phyloP scores from a whole-genome alignment of 2,113 vertebrate genomes.

The Loxodonta africana region DNA sequence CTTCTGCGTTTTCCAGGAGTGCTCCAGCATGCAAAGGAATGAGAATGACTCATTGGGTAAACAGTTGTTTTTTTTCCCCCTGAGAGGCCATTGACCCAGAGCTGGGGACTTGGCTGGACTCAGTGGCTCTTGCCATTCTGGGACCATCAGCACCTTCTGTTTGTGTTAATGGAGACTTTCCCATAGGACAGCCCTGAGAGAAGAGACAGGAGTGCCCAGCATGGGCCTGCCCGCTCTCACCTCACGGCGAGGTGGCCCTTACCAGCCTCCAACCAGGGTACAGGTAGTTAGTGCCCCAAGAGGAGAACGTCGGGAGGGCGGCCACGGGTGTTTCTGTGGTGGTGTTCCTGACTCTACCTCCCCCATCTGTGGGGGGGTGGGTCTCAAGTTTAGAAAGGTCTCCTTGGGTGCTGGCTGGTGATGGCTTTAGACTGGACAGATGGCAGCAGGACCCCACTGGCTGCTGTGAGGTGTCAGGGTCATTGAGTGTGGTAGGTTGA shows the following conservation, averaged over 20 bases:
- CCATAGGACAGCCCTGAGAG: not conserved
- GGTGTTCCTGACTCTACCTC: rapidly evolving
- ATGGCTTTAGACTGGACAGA: not conserved
- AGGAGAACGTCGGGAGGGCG: not conserved
- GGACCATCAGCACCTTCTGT: not conserved
- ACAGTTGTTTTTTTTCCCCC: too few species aligned
- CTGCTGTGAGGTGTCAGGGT: too few species aligned
- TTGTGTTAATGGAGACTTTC: not conserved
- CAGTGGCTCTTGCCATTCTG: not conserved
- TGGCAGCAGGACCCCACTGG: not conserved
- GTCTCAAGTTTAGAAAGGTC: not conserved
- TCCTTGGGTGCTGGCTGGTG: not conserved
- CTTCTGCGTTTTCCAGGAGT: not conserved
- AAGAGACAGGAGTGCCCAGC: too few species aligned
- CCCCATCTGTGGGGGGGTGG: rapidly evolving
- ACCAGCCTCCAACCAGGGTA: rapidly evolving
- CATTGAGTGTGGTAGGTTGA: not conserved
- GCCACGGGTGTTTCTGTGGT: not conserved
- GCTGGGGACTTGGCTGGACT: not conserved
- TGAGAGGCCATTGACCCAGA: not conserved
- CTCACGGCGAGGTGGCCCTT: rapidly evolving
- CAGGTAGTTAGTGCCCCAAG: rapidly evolving
- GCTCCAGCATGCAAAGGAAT: rapidly evolving
- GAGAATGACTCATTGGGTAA: rapidly evolving
- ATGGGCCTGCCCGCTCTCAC: rapidly evolving